Evolutionary conservation across 2,113 vertebrate species (phyloP).

Genomic region (Arizona elegans): DNA sequence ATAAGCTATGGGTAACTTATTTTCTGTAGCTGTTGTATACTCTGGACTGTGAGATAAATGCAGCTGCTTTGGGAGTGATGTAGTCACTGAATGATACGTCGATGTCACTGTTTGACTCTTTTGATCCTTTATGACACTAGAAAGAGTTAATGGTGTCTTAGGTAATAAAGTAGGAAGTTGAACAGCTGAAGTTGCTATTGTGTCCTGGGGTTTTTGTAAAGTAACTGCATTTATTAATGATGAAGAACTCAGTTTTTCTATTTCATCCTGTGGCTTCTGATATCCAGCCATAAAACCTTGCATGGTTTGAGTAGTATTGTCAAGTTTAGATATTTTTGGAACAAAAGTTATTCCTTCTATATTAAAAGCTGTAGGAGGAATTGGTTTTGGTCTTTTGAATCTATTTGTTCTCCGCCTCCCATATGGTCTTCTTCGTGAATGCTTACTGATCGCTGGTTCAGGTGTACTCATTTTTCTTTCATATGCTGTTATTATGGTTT

Average conservation of each 20-base stretch:
- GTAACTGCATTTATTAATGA: conserved; percentile 9
- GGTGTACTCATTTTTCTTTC: conserved; percentile 34
- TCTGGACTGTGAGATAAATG: neutral
- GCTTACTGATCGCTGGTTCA: conserved; percentile 36
- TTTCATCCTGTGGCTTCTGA: neutral
- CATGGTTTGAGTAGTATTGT: neutral
- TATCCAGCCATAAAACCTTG: neutral
- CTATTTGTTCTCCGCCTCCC: conserved; percentile 73
- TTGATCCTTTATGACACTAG: neutral
- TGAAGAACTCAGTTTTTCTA: conserved; percentile 10
- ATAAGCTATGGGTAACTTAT: neutral
- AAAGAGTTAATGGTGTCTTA: rapidly evolving
- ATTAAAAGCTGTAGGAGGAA: neutral
- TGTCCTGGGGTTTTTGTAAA: conserved; percentile 14
- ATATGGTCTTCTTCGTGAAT: conserved; percentile 65
- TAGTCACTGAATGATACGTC: neutral
- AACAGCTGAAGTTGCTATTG: neutral
- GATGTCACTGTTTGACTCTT: conserved; percentile 20
- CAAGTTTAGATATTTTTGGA: conserved; percentile 2
- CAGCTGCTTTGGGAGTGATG: rapidly evolving
- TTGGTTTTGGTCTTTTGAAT: conserved; percentile 57
- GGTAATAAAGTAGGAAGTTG: neutral
- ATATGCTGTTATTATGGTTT: neutral
- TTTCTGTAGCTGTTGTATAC: neutral
- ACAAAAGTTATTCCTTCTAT: rapidly evolving